Evolutionary conservation across 1,140 invertebrate genomes (phyloP).

Genomic region (Brevipalpus yothersi): DNA sequence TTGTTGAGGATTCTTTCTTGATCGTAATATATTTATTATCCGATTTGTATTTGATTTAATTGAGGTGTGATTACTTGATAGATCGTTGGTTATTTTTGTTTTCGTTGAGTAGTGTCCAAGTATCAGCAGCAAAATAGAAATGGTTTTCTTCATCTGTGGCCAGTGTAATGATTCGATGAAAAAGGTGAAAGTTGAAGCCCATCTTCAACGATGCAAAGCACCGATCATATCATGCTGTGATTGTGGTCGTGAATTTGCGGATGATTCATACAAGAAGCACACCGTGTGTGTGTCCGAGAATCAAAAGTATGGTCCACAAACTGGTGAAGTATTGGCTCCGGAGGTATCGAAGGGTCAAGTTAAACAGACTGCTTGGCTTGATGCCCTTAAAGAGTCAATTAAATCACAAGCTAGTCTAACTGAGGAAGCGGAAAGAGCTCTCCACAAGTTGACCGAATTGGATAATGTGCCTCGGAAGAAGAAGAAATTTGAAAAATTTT

Average conservation of each 20-base stretch:
- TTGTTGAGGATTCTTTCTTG: too few species aligned
- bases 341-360: slow-evolving; percentile 15
- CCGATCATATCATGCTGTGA: slow-evolving; percentile 54
- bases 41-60: too few species aligned
- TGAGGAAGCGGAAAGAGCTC: neutral
- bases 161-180: slow-evolving; percentile 65
- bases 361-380: neutral
- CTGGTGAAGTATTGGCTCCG: slow-evolving; percentile 40
- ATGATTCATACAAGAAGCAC: slow-evolving; percentile 48
- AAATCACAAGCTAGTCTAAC: neutral
- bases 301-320: slow-evolving; percentile 45
- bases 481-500: slow-evolving; percentile 42
- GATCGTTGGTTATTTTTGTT: too few species aligned
- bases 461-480: slow-evolving; percentile 80
- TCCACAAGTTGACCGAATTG: slow-evolving; percentile 32
- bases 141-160: slow-evolving; percentile 54
- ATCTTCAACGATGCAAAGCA: slow-evolving; percentile 36
- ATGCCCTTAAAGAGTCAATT: neutral
- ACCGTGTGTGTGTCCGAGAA: slow-evolving; percentile 77
- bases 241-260: slow-evolving; percentile 66
- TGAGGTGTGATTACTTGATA: too few species aligned
- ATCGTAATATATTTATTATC: too few species aligned
- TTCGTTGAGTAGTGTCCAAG: too few species aligned
- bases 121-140: neutral
- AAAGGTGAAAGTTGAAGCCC: slow-evolving; percentile 71